Evolutionary conservation across 2,797 vertebrate species (phyloP).

Genomic region (Emydoidea blandingii): DNA sequence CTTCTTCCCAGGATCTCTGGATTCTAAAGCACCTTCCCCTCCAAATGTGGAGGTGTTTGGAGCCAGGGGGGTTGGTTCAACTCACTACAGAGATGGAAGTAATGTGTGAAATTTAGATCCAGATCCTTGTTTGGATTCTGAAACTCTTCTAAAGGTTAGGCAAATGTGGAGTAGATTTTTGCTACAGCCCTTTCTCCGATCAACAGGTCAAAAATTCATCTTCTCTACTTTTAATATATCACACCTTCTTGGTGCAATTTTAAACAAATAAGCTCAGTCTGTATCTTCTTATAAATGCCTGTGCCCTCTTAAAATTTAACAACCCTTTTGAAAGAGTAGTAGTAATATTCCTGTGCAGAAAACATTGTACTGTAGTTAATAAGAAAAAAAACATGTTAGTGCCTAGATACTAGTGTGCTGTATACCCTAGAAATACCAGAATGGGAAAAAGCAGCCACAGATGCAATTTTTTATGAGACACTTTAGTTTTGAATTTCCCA

Average conservation of each 20-base stretch:
- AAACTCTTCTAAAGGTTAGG: background rate
- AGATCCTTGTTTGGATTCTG: background rate
- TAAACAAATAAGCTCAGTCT: accelerated
- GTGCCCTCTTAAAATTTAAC: background rate
- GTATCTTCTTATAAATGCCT: background rate
- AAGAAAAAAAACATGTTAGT: background rate
- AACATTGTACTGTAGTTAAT: background rate
- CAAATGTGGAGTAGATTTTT: background rate
- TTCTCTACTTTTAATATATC: background rate
- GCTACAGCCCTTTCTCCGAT: background rate
- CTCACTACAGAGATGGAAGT: background rate
- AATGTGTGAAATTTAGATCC: background rate
- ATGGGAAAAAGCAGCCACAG: background rate
- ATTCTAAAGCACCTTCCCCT: background rate
- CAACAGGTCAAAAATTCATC: background rate
- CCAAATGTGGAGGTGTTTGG: background rate
- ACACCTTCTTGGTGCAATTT: background rate
- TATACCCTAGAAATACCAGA: background rate
- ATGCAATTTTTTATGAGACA: background rate
- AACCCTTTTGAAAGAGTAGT: background rate
- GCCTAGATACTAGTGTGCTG: background rate
- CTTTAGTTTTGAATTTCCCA: background rate
- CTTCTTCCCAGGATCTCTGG: background rate
- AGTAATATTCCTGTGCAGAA: accelerated
- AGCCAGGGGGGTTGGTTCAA: background rate